Percentiles rank a stretch among this genome's conserved stretches.
These are phyloP conservation scores for Noctua fimbriata DNA, from an alignment of 2,888 invertebrate species.

Conservation along the genomic window DNA sequence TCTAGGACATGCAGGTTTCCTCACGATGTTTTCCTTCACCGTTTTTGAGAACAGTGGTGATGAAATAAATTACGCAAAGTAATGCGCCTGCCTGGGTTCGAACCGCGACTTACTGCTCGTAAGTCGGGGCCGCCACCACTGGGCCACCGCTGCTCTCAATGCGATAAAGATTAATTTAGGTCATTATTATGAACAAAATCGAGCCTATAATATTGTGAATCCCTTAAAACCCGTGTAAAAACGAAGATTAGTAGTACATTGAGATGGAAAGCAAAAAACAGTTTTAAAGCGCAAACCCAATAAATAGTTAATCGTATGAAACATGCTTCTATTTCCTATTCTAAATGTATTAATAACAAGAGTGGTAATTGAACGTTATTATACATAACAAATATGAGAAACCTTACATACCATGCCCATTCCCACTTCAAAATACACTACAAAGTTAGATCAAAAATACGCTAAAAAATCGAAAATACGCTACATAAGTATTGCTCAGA, in stretches of 20 bases:
- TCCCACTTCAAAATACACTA: background rate
- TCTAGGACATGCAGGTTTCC: too few species aligned
- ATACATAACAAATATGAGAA: background rate
- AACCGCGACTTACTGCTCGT: too few species aligned
- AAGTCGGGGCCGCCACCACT: too few species aligned
- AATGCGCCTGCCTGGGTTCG: too few species aligned
- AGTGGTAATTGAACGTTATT: conserved; percentile 51
- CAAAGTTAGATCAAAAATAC: background rate
- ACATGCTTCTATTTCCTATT: background rate
- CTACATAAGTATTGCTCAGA: background rate
- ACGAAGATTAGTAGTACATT: background rate
- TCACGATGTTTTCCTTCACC: too few species aligned
- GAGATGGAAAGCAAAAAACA: background rate
- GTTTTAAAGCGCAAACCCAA: background rate
- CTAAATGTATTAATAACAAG: conserved; percentile 6
- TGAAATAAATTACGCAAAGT: too few species aligned
- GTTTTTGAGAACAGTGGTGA: too few species aligned
- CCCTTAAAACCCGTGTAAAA: background rate
- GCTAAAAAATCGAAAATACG: too few species aligned
- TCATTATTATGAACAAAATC: background rate
- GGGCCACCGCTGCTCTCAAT: too few species aligned
- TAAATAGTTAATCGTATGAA: background rate
- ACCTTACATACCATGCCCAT: background rate
- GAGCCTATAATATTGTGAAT: background rate
- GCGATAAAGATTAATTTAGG: background rate